Base-by-base conservation (phyloP, 2,888 invertebrate species). In the Dusona sp. region DNA sequence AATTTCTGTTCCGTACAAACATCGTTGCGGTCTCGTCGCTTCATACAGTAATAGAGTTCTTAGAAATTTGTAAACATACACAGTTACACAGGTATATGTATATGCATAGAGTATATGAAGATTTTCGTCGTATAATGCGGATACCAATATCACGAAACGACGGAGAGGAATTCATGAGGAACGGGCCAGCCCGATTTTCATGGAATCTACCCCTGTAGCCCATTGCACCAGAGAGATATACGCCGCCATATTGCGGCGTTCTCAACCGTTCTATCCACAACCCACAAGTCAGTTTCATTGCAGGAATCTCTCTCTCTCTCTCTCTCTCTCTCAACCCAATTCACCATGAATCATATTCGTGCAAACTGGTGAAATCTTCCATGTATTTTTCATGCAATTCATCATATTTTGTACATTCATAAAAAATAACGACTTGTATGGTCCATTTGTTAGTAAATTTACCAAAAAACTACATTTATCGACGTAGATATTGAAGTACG, bases 61-160 rank as follows among this genome's bases (percentile, higher is more conserved):
- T 33, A 33, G 11, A 51, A 45, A 61, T 74, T 54, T 38, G 16
- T 36, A 36, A 19, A 33, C 29, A 36, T 16, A 29, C n/a, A 36
- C n/a, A 33, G 3, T 6, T 25, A 8, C 29, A 36, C 33, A 36
- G 42, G 54, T 68, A 42, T 57, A 42, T 64, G 68, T 61, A 36
- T 29, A 25, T 29, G 16, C 6, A 54, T n/a, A 7, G 51, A 8
- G 11, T 61, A 29, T 61, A 82, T 33, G 68, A 81, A 57, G 67
- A 38, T 42, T 64, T 68, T 70, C 64, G 75, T 74, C 79, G 82
- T 85, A 83, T 83, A 82, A 85, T 85, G 74, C 82, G 79, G 85
- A 79, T 83, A 82, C 85, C 82, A 83, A 85, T 85, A 85, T 83
- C 79, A 57, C 79, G 85, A 83, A 85, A 85, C 82, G 79, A 85